A percentile compares a stretch with the other conserved stretches of the same genome.
phyloP scores from a whole-genome alignment of 2,797 vertebrate genomes.

The Pseudomugil gertrudae region DNA sequence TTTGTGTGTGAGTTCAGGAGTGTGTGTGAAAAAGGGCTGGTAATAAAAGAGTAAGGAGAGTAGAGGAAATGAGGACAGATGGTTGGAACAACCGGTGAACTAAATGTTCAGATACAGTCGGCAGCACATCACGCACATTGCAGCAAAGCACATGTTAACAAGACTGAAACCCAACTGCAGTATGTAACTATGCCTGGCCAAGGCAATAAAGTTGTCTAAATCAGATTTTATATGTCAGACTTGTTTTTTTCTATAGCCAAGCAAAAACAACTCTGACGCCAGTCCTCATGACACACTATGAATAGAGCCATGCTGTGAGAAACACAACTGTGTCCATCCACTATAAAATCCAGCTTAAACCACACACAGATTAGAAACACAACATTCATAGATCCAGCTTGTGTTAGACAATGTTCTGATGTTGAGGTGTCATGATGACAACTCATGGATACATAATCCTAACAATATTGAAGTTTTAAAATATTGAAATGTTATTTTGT shows the following conservation, averaged over 20 bases:
- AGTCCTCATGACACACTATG: constrained; percentile 45
- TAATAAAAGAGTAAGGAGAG: constrained; percentile 40
- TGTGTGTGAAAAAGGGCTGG: constrained; percentile 41
- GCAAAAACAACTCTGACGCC: constrained; percentile 58
- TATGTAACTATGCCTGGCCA: constrained; percentile 28
- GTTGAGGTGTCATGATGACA: neutral
- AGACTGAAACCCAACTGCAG: constrained; percentile 16
- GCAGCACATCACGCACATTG: constrained; percentile 9
- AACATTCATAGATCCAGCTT: neutral
- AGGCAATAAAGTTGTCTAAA: constrained; percentile 57
- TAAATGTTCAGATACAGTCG: constrained; percentile 31
- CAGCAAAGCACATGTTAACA: constrained; percentile 8
- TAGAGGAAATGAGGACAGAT: constrained; percentile 59
- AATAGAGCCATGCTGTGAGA: constrained; percentile 64
- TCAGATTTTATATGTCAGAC: constrained; percentile 58
- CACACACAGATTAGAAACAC: neutral
- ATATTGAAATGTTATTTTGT: neutral
- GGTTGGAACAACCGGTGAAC: constrained; percentile 54
- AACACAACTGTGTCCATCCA: constrained; percentile 27
- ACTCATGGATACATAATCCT: neutral
- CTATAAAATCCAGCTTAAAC: constrained; percentile 15
- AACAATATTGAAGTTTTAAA: neutral
- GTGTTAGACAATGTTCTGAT: neutral
- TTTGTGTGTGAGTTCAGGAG: constrained; percentile 21
- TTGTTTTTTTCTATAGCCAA: constrained; percentile 50